Evolutionary conservation across 2,797 vertebrate genomes (phyloP).

Genomic region (Lepidocolaptes lacrymiger): DNA sequence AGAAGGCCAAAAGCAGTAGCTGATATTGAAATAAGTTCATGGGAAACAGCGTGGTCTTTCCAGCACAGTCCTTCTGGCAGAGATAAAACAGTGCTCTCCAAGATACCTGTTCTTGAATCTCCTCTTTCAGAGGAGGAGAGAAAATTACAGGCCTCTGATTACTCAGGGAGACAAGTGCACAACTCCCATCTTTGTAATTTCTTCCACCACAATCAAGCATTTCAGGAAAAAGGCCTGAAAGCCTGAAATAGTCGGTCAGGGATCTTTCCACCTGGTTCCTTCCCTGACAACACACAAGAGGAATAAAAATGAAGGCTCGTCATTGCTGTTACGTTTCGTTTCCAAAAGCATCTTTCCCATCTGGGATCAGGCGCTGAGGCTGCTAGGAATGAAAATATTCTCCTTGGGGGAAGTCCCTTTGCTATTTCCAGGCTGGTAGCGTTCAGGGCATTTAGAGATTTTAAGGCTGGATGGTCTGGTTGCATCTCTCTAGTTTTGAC

Average conservation of each 20-base stretch:
- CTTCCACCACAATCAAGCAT: slow-evolving; percentile 51
- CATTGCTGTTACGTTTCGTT: not conserved
- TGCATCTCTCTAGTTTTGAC: not conserved
- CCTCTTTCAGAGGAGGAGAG: not conserved
- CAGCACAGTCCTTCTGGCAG: not conserved
- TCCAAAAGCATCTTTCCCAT: not conserved
- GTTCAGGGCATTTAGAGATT: not conserved
- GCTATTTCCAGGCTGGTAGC: not conserved
- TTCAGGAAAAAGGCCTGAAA: slow-evolving; percentile 54
- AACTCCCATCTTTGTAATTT: slow-evolving; percentile 41
- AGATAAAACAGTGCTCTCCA: not conserved
- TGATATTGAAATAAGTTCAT: not conserved
- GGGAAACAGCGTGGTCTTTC: not conserved
- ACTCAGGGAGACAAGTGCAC: not conserved
- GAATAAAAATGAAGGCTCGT: not conserved
- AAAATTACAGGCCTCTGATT: slow-evolving; percentile 61
- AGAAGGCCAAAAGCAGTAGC: not conserved
- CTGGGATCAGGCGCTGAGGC: not conserved
- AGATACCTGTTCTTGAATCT: not conserved
- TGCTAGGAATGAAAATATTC: not conserved
- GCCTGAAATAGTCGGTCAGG: slow-evolving; percentile 1
- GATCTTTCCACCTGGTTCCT: not conserved
- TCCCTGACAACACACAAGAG: not conserved
- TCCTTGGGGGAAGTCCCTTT: not conserved
- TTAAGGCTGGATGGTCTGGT: not conserved